Conservation (phyloP, 2,888 invertebrate species). For the Rotaria magnacalcarata region DNA sequence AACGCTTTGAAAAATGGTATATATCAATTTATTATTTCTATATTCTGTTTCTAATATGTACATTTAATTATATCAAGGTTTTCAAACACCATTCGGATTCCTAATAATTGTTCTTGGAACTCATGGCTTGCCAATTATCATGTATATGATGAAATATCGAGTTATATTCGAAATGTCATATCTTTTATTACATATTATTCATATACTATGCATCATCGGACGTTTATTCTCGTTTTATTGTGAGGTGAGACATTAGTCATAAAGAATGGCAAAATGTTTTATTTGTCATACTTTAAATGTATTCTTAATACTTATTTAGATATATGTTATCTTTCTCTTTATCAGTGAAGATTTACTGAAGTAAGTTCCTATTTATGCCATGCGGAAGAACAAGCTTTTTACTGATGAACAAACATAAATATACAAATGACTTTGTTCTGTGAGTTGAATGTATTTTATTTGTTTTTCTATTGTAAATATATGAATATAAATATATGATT, state of each 20-base stretch:
- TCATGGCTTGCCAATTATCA: not conserved
- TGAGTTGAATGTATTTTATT: not conserved
- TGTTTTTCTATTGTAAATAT: not conserved
- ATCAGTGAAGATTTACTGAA: not conserved
- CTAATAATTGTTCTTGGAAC: slow-evolving; percentile 49
- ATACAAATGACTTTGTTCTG: not conserved
- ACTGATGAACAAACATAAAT: not conserved
- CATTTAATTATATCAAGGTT: not conserved
- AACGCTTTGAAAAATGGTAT: slow-evolving; percentile 53
- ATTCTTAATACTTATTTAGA: not conserved
- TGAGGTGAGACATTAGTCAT: not conserved
- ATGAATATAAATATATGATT: not conserved
- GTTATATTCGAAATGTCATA: not conserved
- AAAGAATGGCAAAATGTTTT: not conserved
- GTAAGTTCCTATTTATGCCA: not conserved
- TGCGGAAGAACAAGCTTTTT: not conserved
- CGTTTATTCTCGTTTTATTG: not conserved
- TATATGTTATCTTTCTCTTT: not conserved
- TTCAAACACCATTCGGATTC: slow-evolving; percentile 49
- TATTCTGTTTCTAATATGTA: not conserved
- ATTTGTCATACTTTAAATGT: not conserved
- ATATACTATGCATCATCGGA: not conserved
- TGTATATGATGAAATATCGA: not conserved
- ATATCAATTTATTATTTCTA: not conserved
- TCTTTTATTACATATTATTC: not conserved